Evolutionary conservation across 1,140 invertebrate species (phyloP), one percentile per base, ranked within the genome.

Genomic region (Nilaparvata lugens): DNA sequence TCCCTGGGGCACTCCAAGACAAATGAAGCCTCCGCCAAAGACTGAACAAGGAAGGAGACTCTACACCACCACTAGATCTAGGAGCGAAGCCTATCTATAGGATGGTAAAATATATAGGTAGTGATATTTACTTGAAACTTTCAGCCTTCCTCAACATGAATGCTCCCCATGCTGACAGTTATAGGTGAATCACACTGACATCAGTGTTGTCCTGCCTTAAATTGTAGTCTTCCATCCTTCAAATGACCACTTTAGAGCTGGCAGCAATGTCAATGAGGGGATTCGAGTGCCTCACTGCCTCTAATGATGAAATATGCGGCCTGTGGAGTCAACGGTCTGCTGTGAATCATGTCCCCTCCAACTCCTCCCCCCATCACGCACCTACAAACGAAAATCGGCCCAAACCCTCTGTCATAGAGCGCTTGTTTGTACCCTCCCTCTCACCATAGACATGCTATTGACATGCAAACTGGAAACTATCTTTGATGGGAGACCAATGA

Each of bases 201-300:
- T n/a, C n/a, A n/a, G n/a, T n/a, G n/a, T n/a, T 9, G 28, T 28
- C 28, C 28, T 28, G 23, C 6, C 52, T 54, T 18, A 24, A 54
- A 54, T 54, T 54, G 19, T 54, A 18, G 62, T 69, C 66, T 68
- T 68, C 65, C 71, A 71, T 68, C 71, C 68, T 69, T 72, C 71
- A 73, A 73, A 75, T 75, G 72, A 73, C 73, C 73, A 73, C 71
- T 74, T 75, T 74, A 72, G 31, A 35, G 13, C n/a, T n/a, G n/a
- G n/a, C 69, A 72, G 67, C 68, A 68, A 70, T 72, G 71, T 68
- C 58, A 54, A 57, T 57, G 60, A 56, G 61, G 24, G 35, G 7
- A 28, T 28, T 38, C 28, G 23, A 48, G 25, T 61, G 61, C 61
- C n/a, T n/a, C n/a, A n/a, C n/a, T n/a, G n/a, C n/a, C 53, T 31